Evolutionary conservation across 2,113 vertebrate species (phyloP).

Genomic region (Anguilla rostrata): DNA sequence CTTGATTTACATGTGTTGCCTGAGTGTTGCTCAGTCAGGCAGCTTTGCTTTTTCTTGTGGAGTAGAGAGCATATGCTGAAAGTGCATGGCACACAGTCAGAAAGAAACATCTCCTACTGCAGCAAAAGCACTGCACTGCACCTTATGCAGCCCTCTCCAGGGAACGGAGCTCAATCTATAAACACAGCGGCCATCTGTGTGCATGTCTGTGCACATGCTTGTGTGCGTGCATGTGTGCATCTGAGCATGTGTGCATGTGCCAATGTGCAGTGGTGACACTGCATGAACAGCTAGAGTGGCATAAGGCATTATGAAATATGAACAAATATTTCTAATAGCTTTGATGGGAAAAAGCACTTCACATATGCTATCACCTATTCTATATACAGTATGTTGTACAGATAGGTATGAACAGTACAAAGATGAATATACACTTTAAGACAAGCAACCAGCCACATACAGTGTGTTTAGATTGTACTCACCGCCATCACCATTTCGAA

Average conservation of each 20-base stretch:
- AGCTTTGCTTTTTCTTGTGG: not conserved
- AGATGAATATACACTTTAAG: not conserved
- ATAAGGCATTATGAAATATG: not conserved
- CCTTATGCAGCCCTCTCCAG: not conserved
- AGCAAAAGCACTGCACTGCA: not conserved
- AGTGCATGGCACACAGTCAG: not conserved
- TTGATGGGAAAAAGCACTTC: not conserved
- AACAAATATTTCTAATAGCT: too few relatives aligned
- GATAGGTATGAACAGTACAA: not conserved
- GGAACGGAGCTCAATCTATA: not conserved
- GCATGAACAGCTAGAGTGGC: not conserved
- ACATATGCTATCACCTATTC: not conserved
- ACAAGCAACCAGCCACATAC: not conserved
- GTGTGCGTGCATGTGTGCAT: not conserved
- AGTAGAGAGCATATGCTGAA: not conserved
- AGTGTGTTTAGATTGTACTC: conserved; percentile 53
- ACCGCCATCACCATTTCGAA: conserved; percentile 86
- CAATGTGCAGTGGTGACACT: not conserved
- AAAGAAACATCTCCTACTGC: not conserved
- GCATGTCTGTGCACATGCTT: not conserved
- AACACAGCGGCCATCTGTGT: not conserved
- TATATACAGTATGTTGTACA: not conserved
- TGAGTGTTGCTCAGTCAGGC: not conserved
- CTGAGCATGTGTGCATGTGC: not conserved
- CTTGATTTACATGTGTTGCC: not conserved